Evolutionary conservation across 2,888 invertebrate genomes (phyloP).

Genomic region (Clivina fossor): DNA sequence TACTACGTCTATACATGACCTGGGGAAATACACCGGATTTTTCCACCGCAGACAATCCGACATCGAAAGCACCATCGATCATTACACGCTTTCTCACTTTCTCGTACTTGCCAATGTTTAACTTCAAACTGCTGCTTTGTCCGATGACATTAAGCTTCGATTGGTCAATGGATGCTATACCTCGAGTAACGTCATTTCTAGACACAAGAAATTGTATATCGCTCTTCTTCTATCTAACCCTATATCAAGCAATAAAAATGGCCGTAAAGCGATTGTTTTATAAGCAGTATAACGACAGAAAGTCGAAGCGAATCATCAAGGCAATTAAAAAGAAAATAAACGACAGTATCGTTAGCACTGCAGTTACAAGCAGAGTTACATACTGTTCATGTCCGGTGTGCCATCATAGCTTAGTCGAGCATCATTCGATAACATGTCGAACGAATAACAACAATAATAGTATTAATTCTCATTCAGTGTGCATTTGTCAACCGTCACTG

Average conservation of each 20-base stretch:
- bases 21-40: constrained; percentile 79
- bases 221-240: constrained; percentile 69
- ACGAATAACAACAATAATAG: constrained; percentile 73
- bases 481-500: constrained; percentile 25
- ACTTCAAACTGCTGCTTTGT: constrained; percentile 82
- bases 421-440: constrained; percentile 70
- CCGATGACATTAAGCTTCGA: constrained; percentile 92
- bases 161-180: constrained; percentile 98
- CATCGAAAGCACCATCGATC: constrained; percentile 81
- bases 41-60: constrained; percentile 94
- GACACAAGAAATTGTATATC: constrained; percentile 81
- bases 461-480: constrained; percentile 53
- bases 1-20: constrained; percentile 77
- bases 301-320: constrained; percentile 16
- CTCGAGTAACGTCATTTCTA: constrained; percentile 73
- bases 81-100: constrained; percentile 87
- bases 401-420: constrained; percentile 65
- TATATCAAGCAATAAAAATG: constrained; percentile 41
- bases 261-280: constrained; percentile 15
- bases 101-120: constrained; percentile 87
- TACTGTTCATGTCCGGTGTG: constrained; percentile 67
- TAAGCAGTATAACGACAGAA: constrained; percentile 29
- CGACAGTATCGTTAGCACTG: constrained; percentile 1
- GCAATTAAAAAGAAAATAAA: constrained; percentile 17
- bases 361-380: not conserved